Evolutionary conservation across 2,797 vertebrate genomes (phyloP).

Genomic region (Sebastes glaucus): DNA sequence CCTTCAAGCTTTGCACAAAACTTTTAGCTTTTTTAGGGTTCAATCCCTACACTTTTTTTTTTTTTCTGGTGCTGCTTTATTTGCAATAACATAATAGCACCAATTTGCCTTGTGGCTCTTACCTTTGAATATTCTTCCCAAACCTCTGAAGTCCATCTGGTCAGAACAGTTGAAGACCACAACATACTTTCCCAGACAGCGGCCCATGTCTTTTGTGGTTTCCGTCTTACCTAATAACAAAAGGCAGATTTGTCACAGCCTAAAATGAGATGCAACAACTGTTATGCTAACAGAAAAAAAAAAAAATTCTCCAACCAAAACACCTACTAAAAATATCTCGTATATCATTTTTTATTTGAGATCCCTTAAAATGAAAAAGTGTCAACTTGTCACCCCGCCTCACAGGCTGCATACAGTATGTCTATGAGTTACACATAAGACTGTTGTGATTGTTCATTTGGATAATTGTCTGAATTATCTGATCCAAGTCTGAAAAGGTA

Average conservation of each 20-base stretch:
- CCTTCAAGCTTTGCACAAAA: neutral
- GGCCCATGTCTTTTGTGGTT: conserved; percentile 97
- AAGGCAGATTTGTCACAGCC: neutral
- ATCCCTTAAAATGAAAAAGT: neutral
- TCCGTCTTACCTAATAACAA: conserved; percentile 90
- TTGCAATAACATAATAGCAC: neutral
- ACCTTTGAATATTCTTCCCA: conserved; percentile 99
- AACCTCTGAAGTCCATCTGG: conserved; percentile 98
- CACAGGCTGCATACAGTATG: neutral
- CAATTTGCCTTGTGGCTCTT: neutral
- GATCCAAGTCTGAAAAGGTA: neutral
- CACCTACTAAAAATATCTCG: neutral
- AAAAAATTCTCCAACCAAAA: neutral
- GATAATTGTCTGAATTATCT: neutral
- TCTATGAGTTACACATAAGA: neutral
- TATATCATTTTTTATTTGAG: neutral
- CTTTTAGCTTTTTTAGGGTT: neutral
- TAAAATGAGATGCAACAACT: neutral
- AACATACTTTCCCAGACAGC: conserved; percentile 96
- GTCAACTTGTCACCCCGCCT: neutral
- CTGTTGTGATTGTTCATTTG: neutral
- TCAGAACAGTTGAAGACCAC: conserved; percentile 99
- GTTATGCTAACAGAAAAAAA: neutral
- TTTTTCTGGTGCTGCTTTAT: neutral
- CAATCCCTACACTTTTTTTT: neutral